These are phyloP conservation scores for Drosophila austrosaltans DNA, from an alignment of 2,888 invertebrate genomes.

Conservation along the genomic window DNA sequence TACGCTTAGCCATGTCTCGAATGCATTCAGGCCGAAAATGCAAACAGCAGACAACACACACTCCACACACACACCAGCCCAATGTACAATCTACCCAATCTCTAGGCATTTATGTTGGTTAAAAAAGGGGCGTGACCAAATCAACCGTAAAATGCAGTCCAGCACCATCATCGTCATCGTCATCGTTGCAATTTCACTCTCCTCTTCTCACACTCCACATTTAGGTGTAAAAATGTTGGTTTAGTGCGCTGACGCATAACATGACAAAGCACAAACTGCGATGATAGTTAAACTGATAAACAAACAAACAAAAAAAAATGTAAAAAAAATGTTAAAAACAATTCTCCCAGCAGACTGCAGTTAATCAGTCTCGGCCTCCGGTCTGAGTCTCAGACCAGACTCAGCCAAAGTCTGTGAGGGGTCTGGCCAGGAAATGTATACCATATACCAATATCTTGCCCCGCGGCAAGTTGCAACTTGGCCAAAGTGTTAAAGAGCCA, in stretches of 20 bases:
- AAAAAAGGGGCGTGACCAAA: constrained; percentile 44
- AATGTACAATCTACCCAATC: constrained; percentile 10
- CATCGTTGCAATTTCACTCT: constrained; percentile 5
- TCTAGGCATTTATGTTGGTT: constrained; percentile 1
- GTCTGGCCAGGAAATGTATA: constrained; percentile 63
- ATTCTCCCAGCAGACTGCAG: constrained; percentile 45
- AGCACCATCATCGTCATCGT: not conserved
- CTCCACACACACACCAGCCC: not conserved
- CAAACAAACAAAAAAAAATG: constrained; percentile 17
- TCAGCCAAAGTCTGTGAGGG: constrained; percentile 24
- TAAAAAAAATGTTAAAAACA: constrained; percentile 18
- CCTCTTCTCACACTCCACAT: constrained; percentile 45
- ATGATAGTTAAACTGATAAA: constrained; percentile 58
- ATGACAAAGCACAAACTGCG: constrained; percentile 47
- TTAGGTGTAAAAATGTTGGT: constrained; percentile 79
- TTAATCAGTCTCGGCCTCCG: constrained; percentile 51
- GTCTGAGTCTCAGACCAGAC: constrained; percentile 17
- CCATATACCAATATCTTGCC: constrained; percentile 34
- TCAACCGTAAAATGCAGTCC: constrained; percentile 68
- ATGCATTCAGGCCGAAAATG: constrained; percentile 52
- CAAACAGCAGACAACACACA: constrained; percentile 17
- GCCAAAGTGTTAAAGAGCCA: constrained; percentile 69
- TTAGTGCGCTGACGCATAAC: constrained; percentile 77
- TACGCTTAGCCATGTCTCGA: constrained; percentile 59
- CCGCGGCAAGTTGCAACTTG: not conserved